Base-by-base conservation (phyloP, 2,797 vertebrate genomes). In the Epinephelus malabaricus region DNA sequence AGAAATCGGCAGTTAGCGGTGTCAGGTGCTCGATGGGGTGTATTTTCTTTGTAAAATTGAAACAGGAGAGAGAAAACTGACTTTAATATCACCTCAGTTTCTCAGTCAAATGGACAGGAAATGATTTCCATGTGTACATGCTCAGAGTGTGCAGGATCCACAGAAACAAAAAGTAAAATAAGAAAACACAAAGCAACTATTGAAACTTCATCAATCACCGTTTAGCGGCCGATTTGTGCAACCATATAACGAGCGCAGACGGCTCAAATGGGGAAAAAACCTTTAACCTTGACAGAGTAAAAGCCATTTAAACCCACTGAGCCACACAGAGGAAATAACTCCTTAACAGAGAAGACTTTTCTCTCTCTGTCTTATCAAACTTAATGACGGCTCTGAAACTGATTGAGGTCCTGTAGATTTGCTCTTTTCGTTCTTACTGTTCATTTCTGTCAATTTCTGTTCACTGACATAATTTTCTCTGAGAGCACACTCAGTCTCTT, bases 281-380 rank as follows among this genome's bases (percentile, higher is more conserved):
- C 58, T 83, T 74, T 74, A 69, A 76, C 81, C 81, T 76, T 70
- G 76, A 72, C 54, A 45, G 73, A 23, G 73, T 40, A 62, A 69
- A 76, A 76, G 51, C 64, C 53, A 23, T 82, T 79, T 83, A 79
- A 70, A 73, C 25, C 40, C 54, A 65, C 1, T 65, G n/a, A 80
- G 60, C 67, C 81, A 40, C 72, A 45, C 19, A 54, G 34, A 34
- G 69, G 65, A 49, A 54, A 69, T 40, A 60, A 64, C 45, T 53
- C 25, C 27, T 56, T 27, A 61, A 61, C 56, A 65, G 69, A 81
- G 69, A 67, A 70, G 54, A 70, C 54, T 69, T 70, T 47, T 76
- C 56, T 50, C 63, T 53, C 45, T 27, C 59, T 47, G 27, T 85
- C 60, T 54, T 69, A 83, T 69, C 38, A 59, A 51, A 69, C 62